These are phyloP conservation scores for Galaxea fascicularis DNA, from an alignment of 92 coral and sea anemone species.

Conservation along the genomic window DNA sequence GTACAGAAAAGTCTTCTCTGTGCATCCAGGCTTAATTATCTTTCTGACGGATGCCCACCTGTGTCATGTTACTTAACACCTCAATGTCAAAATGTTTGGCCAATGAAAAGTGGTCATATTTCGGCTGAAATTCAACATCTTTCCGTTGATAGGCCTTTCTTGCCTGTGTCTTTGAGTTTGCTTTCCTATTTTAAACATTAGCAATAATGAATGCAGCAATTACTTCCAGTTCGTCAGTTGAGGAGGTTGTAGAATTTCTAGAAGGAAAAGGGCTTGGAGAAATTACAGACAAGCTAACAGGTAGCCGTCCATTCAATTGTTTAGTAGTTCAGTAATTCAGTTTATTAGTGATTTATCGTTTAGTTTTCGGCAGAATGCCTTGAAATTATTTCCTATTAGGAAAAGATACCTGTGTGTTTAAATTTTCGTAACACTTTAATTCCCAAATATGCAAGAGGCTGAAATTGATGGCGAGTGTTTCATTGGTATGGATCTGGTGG, in stretches of 20 bases:
- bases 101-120: not conserved
- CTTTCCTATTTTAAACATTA: not conserved
- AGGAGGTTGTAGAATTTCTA: slow-evolving; percentile 11
- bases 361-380: not conserved
- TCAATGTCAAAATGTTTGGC: slow-evolving; percentile 1
- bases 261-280: slow-evolving; percentile 11
- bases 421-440: not conserved
- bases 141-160: slow-evolving; percentile 9
- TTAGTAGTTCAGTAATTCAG: no score
- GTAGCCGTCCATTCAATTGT: not conserved
- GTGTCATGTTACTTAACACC: slow-evolving; percentile 11
- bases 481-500: slow-evolving; percentile 36
- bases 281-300: slow-evolving; percentile 1
- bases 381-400: slow-evolving; percentile 8
- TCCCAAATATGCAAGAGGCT: slow-evolving; percentile 11
- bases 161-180: not conserved
- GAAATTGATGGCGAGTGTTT: slow-evolving; percentile 38
- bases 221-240: not conserved
- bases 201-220: not conserved
- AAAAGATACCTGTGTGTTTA: no score
- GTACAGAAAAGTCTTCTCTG: not conserved
- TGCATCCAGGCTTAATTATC: slow-evolving; percentile 8
- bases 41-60: not conserved
- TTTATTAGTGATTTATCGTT: not conserved
- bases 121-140: not conserved